Evolutionary conservation across 2,888 invertebrate species (phyloP).

Genomic region (Thymelicus sylvestris): DNA sequence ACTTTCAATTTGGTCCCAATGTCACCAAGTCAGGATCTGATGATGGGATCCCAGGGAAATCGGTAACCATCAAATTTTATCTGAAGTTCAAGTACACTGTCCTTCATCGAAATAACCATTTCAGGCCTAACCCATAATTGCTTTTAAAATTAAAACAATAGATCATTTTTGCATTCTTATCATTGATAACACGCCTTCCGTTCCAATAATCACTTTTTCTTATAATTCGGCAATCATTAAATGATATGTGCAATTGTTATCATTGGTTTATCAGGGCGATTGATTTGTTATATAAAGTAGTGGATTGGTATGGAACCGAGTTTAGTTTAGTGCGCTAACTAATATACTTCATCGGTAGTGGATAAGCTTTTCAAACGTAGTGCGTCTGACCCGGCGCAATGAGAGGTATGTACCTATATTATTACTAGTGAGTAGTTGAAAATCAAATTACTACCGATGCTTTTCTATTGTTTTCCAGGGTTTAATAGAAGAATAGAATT

Average conservation of each 20-base stretch:
- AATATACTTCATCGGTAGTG: not conserved
- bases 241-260: not conserved
- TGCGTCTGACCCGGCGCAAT: slow-evolving; percentile 50
- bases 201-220: not conserved
- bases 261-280: not conserved
- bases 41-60: too few relatives aligned
- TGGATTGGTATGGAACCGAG: not conserved
- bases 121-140: not conserved
- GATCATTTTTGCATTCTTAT: not conserved
- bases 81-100: too few relatives aligned
- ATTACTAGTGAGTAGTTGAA: too few relatives aligned
- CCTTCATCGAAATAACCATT: too few relatives aligned
- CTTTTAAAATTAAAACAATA: not conserved
- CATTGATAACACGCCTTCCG: not conserved
- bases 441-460: too few relatives aligned
- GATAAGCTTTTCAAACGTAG: not conserved
- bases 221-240: not conserved
- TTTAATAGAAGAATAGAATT: too few relatives aligned
- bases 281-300: not conserved
- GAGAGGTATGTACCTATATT: slow-evolving; percentile 6
- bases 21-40: too few relatives aligned
- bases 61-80: too few relatives aligned
- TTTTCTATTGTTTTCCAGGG: too few relatives aligned
- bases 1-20: too few relatives aligned
- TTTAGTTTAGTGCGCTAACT: not conserved